phyloP scores from a whole-genome alignment of 30 jellyfish, hydroid and myxozoan species.

The Hydra vulgaris region DNA sequence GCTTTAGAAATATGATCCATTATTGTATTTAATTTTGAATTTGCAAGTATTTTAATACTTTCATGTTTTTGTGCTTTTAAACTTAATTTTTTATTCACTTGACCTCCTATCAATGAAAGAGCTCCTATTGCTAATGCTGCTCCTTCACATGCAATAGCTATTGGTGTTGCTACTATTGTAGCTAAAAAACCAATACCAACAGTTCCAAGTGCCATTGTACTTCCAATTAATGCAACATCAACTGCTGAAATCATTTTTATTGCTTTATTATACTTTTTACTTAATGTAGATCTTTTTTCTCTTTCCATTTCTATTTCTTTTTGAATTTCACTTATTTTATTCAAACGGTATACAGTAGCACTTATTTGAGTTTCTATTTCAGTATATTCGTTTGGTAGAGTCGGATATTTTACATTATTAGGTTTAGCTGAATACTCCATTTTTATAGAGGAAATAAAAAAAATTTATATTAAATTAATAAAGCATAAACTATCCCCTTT shows the following conservation, averaged over 20 bases:
- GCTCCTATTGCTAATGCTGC: neutral
- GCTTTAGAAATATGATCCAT: constrained; percentile 1
- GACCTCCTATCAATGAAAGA: neutral
- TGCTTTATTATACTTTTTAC: neutral
- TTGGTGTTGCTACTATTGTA: neutral
- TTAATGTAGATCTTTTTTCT: neutral
- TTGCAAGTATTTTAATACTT: neutral
- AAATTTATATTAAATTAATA: too few species aligned
- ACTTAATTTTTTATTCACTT: neutral
- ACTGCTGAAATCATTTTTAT: neutral
- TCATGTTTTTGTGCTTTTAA: constrained; percentile 9
- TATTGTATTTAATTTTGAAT: constrained; percentile 3
- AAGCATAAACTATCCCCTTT: neutral
- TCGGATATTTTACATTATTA: neutral
- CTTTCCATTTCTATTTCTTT: neutral
- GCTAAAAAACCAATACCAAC: neutral
- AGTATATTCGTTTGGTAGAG: neutral
- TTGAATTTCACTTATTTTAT: neutral
- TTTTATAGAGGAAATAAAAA: neutral
- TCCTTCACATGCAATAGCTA: neutral
- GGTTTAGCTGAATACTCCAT: too few species aligned
- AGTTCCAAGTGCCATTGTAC: neutral
- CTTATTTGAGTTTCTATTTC: neutral
- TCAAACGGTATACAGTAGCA: neutral
- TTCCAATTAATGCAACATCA: neutral